Percentiles rank a stretch among this genome's conserved stretches.
These are phyloP conservation scores for Lycaena phlaeas DNA, from an alignment of 2,888 invertebrate species.

Conservation along the genomic window DNA sequence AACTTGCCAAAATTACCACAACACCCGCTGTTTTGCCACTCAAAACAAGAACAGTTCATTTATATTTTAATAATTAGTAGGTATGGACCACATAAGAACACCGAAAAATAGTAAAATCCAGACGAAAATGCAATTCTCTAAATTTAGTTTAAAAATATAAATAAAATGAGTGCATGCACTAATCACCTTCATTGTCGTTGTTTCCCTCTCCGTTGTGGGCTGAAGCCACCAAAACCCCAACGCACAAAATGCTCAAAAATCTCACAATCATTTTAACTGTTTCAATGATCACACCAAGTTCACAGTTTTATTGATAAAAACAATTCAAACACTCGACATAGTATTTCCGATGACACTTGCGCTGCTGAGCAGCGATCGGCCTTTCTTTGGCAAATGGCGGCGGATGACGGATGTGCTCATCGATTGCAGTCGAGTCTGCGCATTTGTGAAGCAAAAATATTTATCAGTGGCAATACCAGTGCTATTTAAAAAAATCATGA, in stretches of 20 bases:
- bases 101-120: background rate
- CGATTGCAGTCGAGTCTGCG: slow-evolving; percentile 55
- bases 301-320: slow-evolving; percentile 54
- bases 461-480: slow-evolving; percentile 18
- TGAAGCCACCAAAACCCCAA: slow-evolving; percentile 64
- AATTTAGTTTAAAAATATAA: slow-evolving; percentile 18
- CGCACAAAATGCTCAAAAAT: slow-evolving; percentile 63
- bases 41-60: background rate
- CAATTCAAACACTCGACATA: slow-evolving; percentile 63
- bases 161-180: slow-evolving; percentile 21
- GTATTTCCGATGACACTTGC: slow-evolving; percentile 60
- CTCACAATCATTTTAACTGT: slow-evolving; percentile 70
- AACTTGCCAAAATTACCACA: background rate
- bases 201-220: slow-evolving; percentile 58
- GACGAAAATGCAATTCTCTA: slow-evolving; percentile 1
- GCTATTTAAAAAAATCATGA: background rate
- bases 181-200: slow-evolving; percentile 69
- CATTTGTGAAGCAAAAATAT: slow-evolving; percentile 36
- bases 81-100: background rate
- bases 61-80: background rate
- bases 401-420: slow-evolving; percentile 71
- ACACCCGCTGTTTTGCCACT: background rate
- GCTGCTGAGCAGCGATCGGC: slow-evolving; percentile 57
- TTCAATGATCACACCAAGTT: slow-evolving; percentile 53
- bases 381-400: slow-evolving; percentile 70